Conservation (phyloP, 2,113 vertebrate genomes). For the Pedionomus torquatus region DNA sequence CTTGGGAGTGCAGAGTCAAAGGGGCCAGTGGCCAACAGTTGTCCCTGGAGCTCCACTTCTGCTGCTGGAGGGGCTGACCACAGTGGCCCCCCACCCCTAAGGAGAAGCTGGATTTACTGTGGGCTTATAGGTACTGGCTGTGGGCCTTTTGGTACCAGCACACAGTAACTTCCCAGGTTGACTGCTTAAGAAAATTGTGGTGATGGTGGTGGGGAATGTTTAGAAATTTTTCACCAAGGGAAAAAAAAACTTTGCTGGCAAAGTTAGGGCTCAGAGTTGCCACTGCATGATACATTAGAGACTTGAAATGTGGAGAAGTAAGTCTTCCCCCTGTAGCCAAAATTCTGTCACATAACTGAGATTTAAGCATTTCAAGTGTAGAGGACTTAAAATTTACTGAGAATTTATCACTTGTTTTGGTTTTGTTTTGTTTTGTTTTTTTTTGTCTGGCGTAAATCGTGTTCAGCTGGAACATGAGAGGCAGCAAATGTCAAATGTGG, state of each 20-base stretch:
- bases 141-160: neutral
- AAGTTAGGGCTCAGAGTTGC: neutral
- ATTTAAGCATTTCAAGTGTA: neutral
- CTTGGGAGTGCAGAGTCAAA: neutral
- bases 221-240: neutral
- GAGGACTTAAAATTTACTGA: neutral
- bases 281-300: neutral
- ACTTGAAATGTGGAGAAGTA: neutral
- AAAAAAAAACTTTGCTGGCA: neutral
- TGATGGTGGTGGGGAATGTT: rapidly evolving
- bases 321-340: neutral
- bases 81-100: rapidly evolving
- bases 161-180: neutral
- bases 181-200: neutral
- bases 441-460: neutral
- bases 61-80: neutral
- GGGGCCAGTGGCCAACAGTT: rapidly evolving
- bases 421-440: neutral
- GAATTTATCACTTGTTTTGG: neutral
- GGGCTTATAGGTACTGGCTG: neutral
- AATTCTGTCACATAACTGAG: neutral
- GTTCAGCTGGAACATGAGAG: neutral
- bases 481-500: neutral
- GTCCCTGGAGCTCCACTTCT: neutral
- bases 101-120: neutral